Conservation (phyloP, 1,140 invertebrate species). For the Drosophila rhopaloa region DNA sequence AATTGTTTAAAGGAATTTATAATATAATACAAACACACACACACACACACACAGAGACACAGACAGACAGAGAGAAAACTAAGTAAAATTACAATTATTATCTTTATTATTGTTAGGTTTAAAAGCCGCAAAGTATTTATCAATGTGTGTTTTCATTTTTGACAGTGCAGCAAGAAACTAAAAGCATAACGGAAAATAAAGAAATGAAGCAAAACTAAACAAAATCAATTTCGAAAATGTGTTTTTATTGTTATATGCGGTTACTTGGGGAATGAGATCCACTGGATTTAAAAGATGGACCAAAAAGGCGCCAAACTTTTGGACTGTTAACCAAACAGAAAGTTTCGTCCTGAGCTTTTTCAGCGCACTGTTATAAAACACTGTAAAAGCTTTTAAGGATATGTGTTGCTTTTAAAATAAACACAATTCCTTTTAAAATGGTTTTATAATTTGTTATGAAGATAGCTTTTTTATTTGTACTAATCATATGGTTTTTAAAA, state of each 20-base stretch:
- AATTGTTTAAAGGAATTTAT: conserved; percentile 24
- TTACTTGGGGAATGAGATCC: not conserved
- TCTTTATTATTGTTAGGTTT: conserved; percentile 62
- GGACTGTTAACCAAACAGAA: not conserved
- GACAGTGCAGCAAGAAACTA: conserved; percentile 30
- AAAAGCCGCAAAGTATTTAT: conserved; percentile 73
- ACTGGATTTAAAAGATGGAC: not conserved
- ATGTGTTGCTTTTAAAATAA: not conserved
- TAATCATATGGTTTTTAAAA: no score
- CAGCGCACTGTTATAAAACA: not conserved
- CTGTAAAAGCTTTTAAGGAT: not conserved
- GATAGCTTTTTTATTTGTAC: no score
- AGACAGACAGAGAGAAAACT: conserved; percentile 10
- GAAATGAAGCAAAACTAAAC: conserved; percentile 50
- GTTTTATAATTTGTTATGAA: no score
- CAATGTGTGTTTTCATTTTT: conserved; percentile 42
- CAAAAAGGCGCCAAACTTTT: not conserved
- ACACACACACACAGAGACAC: conserved; percentile 3
- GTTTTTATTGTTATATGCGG: not conserved
- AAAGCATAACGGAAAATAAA: conserved; percentile 47
- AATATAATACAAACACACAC: conserved; percentile 21
- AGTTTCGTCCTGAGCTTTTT: conserved; percentile 10
- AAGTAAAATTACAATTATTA: conserved; percentile 23
- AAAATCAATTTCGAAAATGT: conserved; percentile 1
- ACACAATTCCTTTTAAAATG: not conserved